Conservation (phyloP, 2,888 invertebrate species). For the Microplitis manilae region DNA sequence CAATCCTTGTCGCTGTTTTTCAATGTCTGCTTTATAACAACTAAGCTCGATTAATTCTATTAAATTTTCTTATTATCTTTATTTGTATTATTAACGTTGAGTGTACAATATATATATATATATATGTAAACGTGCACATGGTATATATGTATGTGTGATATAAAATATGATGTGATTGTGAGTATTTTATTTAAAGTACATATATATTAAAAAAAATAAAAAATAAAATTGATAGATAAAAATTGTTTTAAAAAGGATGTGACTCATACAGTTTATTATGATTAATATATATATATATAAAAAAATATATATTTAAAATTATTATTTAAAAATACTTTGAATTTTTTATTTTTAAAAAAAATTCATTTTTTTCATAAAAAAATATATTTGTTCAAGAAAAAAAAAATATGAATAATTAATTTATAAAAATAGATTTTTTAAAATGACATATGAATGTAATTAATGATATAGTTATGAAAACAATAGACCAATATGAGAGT, state of each 20-base stretch:
- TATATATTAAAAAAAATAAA: not conserved
- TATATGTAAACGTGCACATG: too few relatives aligned
- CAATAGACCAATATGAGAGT: constrained; percentile 13
- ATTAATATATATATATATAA: not conserved
- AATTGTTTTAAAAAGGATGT: constrained; percentile 1
- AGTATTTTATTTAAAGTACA: not conserved
- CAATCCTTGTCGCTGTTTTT: constrained; percentile 45
- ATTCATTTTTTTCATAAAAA: too few relatives aligned
- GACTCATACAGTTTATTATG: constrained; percentile 1
- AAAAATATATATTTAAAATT: not conserved
- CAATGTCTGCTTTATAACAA: constrained; percentile 6
- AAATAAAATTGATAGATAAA: not conserved
- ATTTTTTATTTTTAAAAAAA: constrained; percentile 3
- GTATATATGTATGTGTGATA: not conserved
- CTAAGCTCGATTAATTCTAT: constrained; percentile 15
- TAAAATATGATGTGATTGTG: constrained; percentile 1
- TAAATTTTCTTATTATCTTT: constrained; percentile 19
- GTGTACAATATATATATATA: too few relatives aligned
- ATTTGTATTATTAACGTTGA: not conserved
- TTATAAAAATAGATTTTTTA: not conserved
- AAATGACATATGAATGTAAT: not conserved
- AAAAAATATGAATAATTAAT: not conserved
- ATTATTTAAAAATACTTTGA: not conserved
- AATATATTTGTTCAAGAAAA: not conserved
- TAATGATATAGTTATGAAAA: constrained; percentile 11